A percentile compares a stretch with the other conserved stretches of the same genome.
Conservation (phyloP, 1,140 invertebrate species). For the Aricia agestis region DNA sequence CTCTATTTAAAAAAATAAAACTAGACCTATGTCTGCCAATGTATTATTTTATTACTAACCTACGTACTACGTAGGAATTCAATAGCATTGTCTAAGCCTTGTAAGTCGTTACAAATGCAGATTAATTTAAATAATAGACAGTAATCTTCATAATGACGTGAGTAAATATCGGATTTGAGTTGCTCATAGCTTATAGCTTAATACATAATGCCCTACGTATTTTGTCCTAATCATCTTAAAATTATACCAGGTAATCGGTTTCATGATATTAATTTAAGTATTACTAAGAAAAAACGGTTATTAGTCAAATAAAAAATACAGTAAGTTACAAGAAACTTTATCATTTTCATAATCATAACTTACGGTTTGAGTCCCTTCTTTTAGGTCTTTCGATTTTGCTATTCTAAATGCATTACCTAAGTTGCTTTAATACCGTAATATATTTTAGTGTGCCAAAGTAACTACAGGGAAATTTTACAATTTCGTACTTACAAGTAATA, state of each 20-base stretch:
- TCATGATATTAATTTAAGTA: no score
- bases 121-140: slow-evolving; percentile 12
- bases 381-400: no score
- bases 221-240: background rate
- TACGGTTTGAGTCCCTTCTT: no score
- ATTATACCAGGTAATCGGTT: background rate
- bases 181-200: background rate
- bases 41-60: background rate
- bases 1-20: background rate
- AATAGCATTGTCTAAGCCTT: background rate
- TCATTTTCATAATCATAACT: no score
- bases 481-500: no score
- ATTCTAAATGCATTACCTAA: no score
- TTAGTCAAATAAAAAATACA: no score
- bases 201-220: background rate
- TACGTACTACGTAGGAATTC: background rate
- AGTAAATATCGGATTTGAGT: slow-evolving; percentile 3
- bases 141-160: background rate
- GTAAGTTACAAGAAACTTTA: no score
- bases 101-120: background rate
- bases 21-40: background rate
- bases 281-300: no score
- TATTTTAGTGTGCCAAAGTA: no score
- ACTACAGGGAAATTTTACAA: no score
- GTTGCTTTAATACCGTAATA: no score